These are phyloP conservation scores for Drosophila bocki DNA, from an alignment of 1,140 invertebrate genomes.

Conservation along the genomic window DNA sequence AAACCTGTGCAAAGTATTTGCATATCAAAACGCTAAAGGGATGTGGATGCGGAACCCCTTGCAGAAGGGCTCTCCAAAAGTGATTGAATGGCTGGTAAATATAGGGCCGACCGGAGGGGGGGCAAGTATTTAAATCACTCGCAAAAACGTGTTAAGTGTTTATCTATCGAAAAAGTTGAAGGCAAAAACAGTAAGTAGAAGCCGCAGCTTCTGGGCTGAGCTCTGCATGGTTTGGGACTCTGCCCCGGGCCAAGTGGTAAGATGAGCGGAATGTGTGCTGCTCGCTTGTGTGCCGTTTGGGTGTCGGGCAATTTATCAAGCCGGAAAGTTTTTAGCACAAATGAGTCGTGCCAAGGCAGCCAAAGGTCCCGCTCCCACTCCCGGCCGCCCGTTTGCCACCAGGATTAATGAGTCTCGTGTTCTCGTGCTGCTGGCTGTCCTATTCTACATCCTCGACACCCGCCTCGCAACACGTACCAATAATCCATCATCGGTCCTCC, in stretches of 20 bases:
- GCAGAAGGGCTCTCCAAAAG: constrained; percentile 16
- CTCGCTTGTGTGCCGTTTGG: constrained; percentile 36
- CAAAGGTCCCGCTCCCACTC: constrained; percentile 28
- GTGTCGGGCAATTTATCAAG: constrained; percentile 71
- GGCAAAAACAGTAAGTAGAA: constrained; percentile 22
- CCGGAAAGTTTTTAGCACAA: constrained; percentile 76
- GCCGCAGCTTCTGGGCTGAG: constrained; percentile 15
- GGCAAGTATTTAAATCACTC: constrained; percentile 61
- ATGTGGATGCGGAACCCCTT: constrained; percentile 3
- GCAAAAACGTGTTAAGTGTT: constrained; percentile 80
- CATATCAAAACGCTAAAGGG: constrained; percentile 63
- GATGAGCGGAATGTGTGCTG: constrained; percentile 20
- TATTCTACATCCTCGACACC: constrained; percentile 59
- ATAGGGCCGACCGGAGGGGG: constrained; percentile 1
- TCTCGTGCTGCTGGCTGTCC: constrained; percentile 40
- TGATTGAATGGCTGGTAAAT: constrained; percentile 71
- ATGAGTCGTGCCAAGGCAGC: constrained; percentile 67
- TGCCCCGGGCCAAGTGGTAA: constrained; percentile 23
- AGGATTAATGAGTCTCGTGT: constrained; percentile 79
- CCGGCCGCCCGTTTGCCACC: constrained; percentile 55
- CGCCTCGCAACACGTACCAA: constrained; percentile 68
- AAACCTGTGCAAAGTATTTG: constrained; percentile 62
- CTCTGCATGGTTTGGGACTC: constrained; percentile 9
- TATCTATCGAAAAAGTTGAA: constrained; percentile 71
- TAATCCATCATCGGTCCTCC: constrained; percentile 71